Evolutionary conservation across 2,888 invertebrate species (phyloP), one percentile per base, ranked within the genome.

Genomic region (Lepetodrilus schrolli): DNA sequence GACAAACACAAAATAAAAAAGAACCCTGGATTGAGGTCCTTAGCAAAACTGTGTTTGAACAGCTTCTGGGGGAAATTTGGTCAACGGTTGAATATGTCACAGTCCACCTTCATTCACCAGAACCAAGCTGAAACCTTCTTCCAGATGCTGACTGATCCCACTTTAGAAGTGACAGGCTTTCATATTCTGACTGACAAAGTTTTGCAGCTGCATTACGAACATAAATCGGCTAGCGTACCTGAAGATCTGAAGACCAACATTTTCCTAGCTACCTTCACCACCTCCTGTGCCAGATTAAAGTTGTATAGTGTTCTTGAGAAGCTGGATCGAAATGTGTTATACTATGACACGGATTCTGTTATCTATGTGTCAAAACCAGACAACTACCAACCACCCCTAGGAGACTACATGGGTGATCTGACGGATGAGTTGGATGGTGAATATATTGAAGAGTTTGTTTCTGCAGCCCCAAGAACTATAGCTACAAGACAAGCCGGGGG

Each of bases 381-480:
- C 17, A 49, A 51, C 3, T 10, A 48, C 43, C 26, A 47, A 13
- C 83, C 84, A 13, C 78, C 80, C 10, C 75, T 80, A 0, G 89
- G 88, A 21, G 80, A 82, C 70, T 85, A 77, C 69, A 58, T 89
- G 17, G 87, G 88, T 0, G 87, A 90, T 47, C 76, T 90, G 75
- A 90, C 87, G 0, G 83, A 90, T 76, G 90, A 90, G 73, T 49
- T 90, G 0, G 20, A 21, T 82, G 86, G 74, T 89, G 51, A 66
- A 13, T 36, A n/a, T 36, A 66, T 66, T 21, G 20, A 30, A 30
- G 36, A n/a, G 34, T 66, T 88, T 78, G 85, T 87, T 10, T 82
- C 83, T 23, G 87, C 84, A 0, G 90, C 89, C 0, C 87, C 89
- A 90, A 90, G 76, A 88, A 86, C 74, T 88, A 90, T 74, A 84